phyloP scores from a whole-genome alignment of 2,797 vertebrate species.

The Poecile montanus region DNA sequence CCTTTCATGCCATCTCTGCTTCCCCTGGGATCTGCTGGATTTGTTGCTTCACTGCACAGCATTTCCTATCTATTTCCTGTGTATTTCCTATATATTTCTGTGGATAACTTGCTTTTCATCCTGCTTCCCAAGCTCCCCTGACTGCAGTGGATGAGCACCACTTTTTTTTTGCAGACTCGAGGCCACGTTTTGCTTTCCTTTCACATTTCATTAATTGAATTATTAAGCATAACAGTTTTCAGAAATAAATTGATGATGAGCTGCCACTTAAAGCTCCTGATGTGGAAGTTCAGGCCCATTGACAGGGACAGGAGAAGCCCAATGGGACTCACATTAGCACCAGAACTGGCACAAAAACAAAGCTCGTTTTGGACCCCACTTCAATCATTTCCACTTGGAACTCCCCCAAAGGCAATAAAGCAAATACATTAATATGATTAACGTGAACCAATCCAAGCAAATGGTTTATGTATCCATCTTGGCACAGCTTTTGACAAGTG shows the following conservation, averaged over 20 bases:
- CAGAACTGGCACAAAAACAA: slow-evolving; percentile 55
- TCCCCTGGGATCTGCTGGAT: background rate
- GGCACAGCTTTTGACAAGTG: slow-evolving; percentile 72
- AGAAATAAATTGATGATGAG: background rate
- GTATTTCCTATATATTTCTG: background rate
- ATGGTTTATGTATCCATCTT: slow-evolving; percentile 71
- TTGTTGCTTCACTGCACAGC: background rate
- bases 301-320: slow-evolving; percentile 18
- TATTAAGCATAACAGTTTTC: background rate
- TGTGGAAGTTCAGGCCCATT: background rate
- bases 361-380: slow-evolving; percentile 71
- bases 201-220: background rate
- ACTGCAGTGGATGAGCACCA: background rate
- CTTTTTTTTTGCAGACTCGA: background rate
- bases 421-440: slow-evolving; percentile 72
- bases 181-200: background rate
- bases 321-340: slow-evolving; percentile 21
- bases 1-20: background rate
- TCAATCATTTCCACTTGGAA: slow-evolving; percentile 75
- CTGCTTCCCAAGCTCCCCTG: background rate
- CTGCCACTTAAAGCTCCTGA: background rate
- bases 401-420: slow-evolving; percentile 71
- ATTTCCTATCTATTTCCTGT: background rate
- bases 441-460: slow-evolving; percentile 73
- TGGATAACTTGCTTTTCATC: background rate